A percentile compares a stretch with the other conserved stretches of the same genome.
Evolutionary conservation across 2,113 vertebrate species (phyloP).

Genomic region (Mus pahari): DNA sequence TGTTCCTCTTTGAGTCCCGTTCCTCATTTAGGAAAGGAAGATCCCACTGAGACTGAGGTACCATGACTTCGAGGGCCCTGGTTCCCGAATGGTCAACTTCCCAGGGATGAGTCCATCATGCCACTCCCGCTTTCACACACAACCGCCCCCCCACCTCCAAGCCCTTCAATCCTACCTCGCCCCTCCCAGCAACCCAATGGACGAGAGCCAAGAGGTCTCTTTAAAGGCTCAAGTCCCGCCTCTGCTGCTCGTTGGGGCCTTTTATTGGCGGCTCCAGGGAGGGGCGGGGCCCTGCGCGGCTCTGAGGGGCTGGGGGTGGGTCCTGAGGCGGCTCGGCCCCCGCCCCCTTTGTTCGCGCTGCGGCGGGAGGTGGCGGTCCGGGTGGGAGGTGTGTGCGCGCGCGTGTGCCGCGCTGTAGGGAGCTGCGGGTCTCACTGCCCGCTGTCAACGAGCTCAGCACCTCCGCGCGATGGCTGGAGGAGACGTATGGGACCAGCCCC

Average conservation of each 20-base stretch:
- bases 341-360: constrained; percentile 81
- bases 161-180: neutral
- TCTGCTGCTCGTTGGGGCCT: neutral
- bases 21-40: constrained; percentile 16
- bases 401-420: constrained; percentile 67
- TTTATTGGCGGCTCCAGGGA: neutral
- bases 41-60: neutral
- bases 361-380: constrained; percentile 63
- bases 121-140: neutral
- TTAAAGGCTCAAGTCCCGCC: constrained; percentile 75
- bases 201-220: constrained; percentile 61
- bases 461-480: constrained; percentile 63
- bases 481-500: constrained; percentile 9
- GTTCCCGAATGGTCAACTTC: neutral
- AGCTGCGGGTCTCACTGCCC: constrained; percentile 60
- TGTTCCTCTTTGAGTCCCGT: constrained; percentile 26
- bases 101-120: neutral
- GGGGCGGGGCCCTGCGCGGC: neutral
- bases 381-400: constrained; percentile 75
- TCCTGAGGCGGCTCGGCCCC: constrained; percentile 52
- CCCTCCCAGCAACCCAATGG: neutral
- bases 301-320: constrained; percentile 49
- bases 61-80: neutral
- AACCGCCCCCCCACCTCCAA: accelerated
- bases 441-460: constrained; percentile 71